These are phyloP conservation scores for Dolomedes plantarius DNA, from an alignment of 2,888 invertebrate genomes.

Conservation along the genomic window DNA sequence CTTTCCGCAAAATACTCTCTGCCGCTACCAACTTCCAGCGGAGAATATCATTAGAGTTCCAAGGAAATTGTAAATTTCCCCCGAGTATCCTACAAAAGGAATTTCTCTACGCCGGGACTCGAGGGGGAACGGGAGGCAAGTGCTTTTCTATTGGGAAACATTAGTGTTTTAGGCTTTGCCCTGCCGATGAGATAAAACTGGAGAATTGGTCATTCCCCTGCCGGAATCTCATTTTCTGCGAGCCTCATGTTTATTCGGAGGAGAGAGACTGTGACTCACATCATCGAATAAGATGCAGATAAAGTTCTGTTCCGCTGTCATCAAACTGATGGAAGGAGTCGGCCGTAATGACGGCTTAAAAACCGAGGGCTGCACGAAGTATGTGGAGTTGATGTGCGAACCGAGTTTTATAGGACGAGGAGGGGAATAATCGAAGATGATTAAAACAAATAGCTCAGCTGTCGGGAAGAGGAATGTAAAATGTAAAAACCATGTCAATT, in stretches of 20 bases:
- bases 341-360: too few species aligned
- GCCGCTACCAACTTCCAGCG: neutral
- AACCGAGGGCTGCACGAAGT: too few species aligned
- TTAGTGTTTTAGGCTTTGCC: slow-evolving; percentile 7
- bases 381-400: too few species aligned
- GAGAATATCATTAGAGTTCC: slow-evolving; percentile 5
- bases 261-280: neutral
- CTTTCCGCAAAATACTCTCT: neutral
- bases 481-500: too few species aligned
- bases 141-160: slow-evolving; percentile 16
- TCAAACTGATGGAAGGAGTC: neutral
- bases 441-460: too few species aligned
- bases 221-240: neutral
- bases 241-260: neutral
- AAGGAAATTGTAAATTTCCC: slow-evolving; percentile 18
- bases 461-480: too few species aligned
- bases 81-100: slow-evolving; percentile 7
- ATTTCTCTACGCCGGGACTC: neutral
- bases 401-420: too few species aligned
- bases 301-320: neutral
- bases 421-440: too few species aligned
- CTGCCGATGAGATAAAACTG: slow-evolving; percentile 14
- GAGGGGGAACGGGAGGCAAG: neutral
- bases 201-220: slow-evolving; percentile 16
- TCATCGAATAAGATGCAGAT: neutral